These are phyloP conservation scores for Drosophila pandora DNA, from an alignment of 1,140 invertebrate species.

Conservation along the genomic window DNA sequence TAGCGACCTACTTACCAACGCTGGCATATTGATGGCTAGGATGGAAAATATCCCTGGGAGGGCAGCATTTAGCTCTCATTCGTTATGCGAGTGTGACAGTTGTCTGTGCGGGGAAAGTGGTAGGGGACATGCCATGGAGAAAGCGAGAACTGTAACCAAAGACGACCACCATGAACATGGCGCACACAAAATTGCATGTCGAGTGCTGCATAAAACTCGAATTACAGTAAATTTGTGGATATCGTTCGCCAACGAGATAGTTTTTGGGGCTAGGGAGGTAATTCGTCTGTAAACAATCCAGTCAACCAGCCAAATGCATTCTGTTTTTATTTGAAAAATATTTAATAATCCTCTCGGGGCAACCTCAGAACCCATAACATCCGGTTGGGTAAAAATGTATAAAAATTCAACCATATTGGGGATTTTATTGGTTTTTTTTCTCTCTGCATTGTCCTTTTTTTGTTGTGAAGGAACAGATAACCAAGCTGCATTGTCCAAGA, in stretches of 20 bases:
- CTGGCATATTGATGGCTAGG: constrained; percentile 61
- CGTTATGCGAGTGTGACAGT: constrained; percentile 48
- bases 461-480: constrained; percentile 42
- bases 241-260: constrained; percentile 24
- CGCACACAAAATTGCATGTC: constrained; percentile 72
- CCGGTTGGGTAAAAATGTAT: not conserved
- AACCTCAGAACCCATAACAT: not conserved
- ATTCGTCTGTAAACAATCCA: constrained; percentile 2
- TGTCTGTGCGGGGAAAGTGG: constrained; percentile 19
- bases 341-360: constrained; percentile 12
- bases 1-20: constrained; percentile 53
- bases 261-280: not conserved
- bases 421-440: not conserved
- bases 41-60: constrained; percentile 56
- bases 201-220: constrained; percentile 73
- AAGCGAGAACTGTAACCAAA: constrained; percentile 61
- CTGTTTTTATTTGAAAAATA: constrained; percentile 56
- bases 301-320: constrained; percentile 22
- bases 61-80: constrained; percentile 59
- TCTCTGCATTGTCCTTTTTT: not conserved
- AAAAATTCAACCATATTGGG: not conserved
- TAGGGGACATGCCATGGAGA: not conserved
- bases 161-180: constrained; percentile 42
- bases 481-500: constrained; percentile 57
- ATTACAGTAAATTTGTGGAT: constrained; percentile 68